Evolutionary conservation across 2,113 vertebrate genomes (phyloP).

Genomic region (Platysternon megacephalum): DNA sequence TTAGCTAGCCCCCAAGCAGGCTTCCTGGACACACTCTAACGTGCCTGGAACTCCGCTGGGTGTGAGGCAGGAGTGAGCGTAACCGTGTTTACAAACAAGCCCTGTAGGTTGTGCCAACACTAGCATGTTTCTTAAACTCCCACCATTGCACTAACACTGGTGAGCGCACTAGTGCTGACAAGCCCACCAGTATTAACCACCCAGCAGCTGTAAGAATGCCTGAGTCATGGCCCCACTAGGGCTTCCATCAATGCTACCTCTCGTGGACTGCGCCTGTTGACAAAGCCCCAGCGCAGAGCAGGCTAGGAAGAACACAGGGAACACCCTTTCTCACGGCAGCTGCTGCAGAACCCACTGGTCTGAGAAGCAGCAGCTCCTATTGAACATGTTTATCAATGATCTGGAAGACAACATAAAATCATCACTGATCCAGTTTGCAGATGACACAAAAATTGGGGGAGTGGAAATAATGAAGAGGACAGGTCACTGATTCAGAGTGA

Average conservation of each 20-base stretch:
- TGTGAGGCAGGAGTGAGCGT: accelerated
- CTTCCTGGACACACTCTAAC: accelerated
- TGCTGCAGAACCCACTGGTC: too few species aligned
- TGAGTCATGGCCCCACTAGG: not conserved
- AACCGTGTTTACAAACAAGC: not conserved
- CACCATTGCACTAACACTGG: not conserved
- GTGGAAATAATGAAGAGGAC: too few species aligned
- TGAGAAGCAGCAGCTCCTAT: not conserved
- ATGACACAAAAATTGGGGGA: too few species aligned
- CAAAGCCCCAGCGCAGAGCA: too few species aligned
- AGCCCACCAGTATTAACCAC: too few species aligned
- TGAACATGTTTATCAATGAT: too few species aligned
- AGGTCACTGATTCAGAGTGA: too few species aligned
- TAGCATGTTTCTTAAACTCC: not conserved
- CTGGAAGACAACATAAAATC: too few species aligned
- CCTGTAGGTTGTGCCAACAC: not conserved
- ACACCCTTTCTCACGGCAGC: not conserved
- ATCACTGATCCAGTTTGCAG: too few species aligned
- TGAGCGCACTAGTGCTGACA: not conserved
- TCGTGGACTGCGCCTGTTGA: too few species aligned
- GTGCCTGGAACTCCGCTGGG: not conserved
- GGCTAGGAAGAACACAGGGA: not conserved
- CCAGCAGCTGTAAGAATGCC: not conserved
- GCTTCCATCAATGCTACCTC: not conserved
- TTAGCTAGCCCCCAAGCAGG: not conserved